A percentile compares a stretch with the other conserved stretches of the same genome.
These are phyloP conservation scores for Pseudococcus longispinus DNA, from an alignment of 2,888 invertebrate species.

Conservation along the genomic window DNA sequence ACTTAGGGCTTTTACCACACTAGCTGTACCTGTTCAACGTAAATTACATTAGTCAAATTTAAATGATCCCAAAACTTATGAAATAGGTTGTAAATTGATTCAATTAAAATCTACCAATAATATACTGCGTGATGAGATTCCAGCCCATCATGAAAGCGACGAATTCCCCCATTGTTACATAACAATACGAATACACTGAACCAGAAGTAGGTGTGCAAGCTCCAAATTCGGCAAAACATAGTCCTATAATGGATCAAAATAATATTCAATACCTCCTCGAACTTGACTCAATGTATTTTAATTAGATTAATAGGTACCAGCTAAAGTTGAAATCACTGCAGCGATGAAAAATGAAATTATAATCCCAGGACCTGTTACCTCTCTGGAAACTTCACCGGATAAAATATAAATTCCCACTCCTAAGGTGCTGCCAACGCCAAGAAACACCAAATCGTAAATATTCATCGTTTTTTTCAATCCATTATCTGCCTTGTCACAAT, in stretches of 20 bases:
- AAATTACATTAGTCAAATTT: background rate
- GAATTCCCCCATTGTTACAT: constrained; percentile 74
- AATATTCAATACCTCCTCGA: background rate
- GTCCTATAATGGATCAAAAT: constrained; percentile 57
- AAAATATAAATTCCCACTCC: constrained; percentile 70
- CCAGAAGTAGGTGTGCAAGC: constrained; percentile 65
- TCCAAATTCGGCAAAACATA: constrained; percentile 67
- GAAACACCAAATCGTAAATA: constrained; percentile 66
- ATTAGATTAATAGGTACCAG: constrained; percentile 62
- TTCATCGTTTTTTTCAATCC: constrained; percentile 58
- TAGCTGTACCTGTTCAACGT: constrained; percentile 61
- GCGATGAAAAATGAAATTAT: constrained; percentile 68
- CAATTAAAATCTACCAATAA: constrained; percentile 72
- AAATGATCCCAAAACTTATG: background rate
- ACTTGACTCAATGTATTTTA: no score
- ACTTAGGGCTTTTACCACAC: constrained; percentile 63
- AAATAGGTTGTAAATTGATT: background rate
- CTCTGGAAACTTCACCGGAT: constrained; percentile 65
- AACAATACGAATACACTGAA: constrained; percentile 68
- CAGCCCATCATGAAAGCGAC: constrained; percentile 94
- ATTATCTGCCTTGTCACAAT: background rate
- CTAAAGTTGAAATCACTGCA: constrained; percentile 67
- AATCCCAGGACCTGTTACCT: constrained; percentile 68
- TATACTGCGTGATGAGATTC: constrained; percentile 89
- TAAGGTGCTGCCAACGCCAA: constrained; percentile 65